Evolutionary conservation across 1,140 invertebrate genomes (phyloP).

Genomic region (Brachionus paranguensis): DNA sequence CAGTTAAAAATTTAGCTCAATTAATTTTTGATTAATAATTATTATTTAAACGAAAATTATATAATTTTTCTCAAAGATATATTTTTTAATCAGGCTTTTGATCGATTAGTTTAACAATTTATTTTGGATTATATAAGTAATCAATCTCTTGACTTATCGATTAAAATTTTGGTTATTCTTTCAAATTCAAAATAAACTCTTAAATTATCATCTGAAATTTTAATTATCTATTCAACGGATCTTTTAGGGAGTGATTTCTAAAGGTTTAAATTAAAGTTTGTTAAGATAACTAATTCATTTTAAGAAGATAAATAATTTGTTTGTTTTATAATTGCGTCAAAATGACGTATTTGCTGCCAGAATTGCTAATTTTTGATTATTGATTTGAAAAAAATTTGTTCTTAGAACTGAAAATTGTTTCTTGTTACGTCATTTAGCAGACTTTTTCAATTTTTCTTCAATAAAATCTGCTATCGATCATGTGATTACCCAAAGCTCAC

Average conservation of each 20-base stretch:
- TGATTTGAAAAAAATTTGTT: neutral
- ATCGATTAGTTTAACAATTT: neutral
- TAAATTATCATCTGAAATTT: neutral
- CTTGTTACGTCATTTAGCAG: neutral
- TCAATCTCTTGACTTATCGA: neutral
- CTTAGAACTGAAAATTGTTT: neutral
- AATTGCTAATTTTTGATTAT: neutral
- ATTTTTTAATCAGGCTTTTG: neutral
- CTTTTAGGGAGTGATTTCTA: neutral
- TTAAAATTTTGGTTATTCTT: neutral
- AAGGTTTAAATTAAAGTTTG: neutral
- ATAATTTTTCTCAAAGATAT: neutral
- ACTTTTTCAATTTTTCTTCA: neutral
- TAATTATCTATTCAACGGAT: neutral
- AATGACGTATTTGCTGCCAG: neutral
- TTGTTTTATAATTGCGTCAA: neutral
- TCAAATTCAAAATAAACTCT: neutral
- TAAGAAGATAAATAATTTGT: neutral
- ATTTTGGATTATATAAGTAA: neutral
- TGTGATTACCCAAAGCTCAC: neutral
- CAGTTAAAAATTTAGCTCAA: neutral
- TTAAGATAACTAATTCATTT: neutral
- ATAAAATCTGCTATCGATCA: neutral
- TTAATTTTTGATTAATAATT: neutral
- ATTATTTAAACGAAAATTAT: neutral